Evolutionary conservation across 2,888 invertebrate genomes (phyloP), one percentile per base, ranked within the genome.

Genomic region (Lithophane leautieri): DNA sequence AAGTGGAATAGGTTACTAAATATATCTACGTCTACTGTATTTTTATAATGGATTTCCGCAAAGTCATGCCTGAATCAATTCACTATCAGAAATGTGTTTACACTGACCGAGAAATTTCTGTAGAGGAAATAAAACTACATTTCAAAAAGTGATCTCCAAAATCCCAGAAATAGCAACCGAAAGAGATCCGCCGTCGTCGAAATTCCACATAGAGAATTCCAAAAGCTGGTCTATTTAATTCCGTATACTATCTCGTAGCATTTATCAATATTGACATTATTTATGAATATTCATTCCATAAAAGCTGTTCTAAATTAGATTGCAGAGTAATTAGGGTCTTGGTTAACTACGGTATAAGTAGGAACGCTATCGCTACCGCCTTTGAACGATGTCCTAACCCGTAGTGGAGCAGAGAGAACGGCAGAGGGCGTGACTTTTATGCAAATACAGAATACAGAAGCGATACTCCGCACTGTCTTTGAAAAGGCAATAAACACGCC

Each of bases 321-420:
- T 19, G 9, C n/a, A 28, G 6, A 11, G 14, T 56, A 19, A 66
- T 66, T 58, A 67, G 2, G 6, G 0, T 16, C 44, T 19, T 3
- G 4, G 22, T 25, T 4, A 42, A 16, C 16, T 22, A 34, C 0
- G 2, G 12, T 9, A 9, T 25, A 34, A 0, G 19, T 19, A 12
- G 4, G 50, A 0, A 16, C 79, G 68, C 71, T 42, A 3, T 47
- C 71, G 68, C 73, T 56, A 19, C n/a, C 52, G 65, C 67, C 69
- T n/a, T 68, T 70, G 56, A 9, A 28, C 1, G 2, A 12, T 78
- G 34, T 58, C 34, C 60, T 19, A 34, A 70, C 61, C 65, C 40
- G n/a, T 25, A 68, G 1, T 70, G n/a, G 77, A 82, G 58, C 78
- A 56, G 76, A 81, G 81, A 65, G 83, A 81, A 81, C 34, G 81